Conservation (phyloP, 2,113 vertebrate genomes). For the Corythoichthys intestinalis region DNA sequence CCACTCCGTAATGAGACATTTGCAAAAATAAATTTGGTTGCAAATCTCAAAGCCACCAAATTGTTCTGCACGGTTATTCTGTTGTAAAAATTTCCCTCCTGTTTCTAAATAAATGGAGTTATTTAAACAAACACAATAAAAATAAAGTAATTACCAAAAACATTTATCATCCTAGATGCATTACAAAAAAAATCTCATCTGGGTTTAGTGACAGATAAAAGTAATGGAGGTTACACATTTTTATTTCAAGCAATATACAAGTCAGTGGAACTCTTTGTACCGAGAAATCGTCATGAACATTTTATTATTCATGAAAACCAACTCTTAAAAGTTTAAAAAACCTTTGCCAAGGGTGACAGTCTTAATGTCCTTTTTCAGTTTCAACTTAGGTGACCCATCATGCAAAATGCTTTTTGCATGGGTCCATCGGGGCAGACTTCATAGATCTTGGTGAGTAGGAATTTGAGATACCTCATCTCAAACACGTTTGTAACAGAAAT, state of each 20-base stretch:
- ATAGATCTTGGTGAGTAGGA: not conserved
- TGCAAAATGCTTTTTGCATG: not conserved
- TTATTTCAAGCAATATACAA: not conserved
- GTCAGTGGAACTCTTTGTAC: not conserved
- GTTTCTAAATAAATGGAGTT: not conserved
- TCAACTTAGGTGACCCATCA: not conserved
- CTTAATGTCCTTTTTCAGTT: not conserved
- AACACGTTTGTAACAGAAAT: not conserved
- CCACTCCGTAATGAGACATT: conserved; percentile 12
- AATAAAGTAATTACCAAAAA: not conserved
- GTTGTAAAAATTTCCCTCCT: conserved; percentile 25
- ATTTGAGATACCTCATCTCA: not conserved
- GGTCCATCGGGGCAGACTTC: too few relatives aligned
- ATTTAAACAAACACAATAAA: not conserved
- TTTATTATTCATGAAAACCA: not conserved
- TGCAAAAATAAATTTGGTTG: not conserved
- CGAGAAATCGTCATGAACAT: not conserved
- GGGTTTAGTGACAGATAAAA: not conserved
- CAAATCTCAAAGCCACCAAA: conserved; percentile 11
- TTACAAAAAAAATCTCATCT: not conserved
- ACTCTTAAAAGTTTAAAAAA: not conserved
- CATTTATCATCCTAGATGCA: not conserved
- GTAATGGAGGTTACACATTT: not conserved
- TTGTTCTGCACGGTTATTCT: conserved; percentile 1
- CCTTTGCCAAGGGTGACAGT: not conserved